phyloP scores from a whole-genome alignment of 2,797 vertebrate species.

The Hyperoplus immaculatus region DNA sequence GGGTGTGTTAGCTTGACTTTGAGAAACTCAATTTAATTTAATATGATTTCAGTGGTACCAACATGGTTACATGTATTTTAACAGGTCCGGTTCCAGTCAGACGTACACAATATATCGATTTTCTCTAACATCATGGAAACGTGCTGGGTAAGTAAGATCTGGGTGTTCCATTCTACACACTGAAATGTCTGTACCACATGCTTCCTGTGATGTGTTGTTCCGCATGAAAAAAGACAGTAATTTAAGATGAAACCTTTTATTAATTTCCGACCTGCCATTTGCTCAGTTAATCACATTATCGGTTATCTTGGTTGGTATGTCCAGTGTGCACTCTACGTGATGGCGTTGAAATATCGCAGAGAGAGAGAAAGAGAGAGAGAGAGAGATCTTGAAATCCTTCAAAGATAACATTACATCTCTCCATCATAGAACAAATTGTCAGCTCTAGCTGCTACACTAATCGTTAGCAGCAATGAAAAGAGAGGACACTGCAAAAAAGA shows the following conservation, averaged over 20 bases:
- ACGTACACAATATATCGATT: too few relatives aligned
- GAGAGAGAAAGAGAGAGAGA: slow-evolving; percentile 47
- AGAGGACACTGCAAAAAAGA: slow-evolving; percentile 42
- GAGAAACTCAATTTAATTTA: too few relatives aligned
- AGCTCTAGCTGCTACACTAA: slow-evolving; percentile 40
- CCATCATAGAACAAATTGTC: slow-evolving; percentile 39
- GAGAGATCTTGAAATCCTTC: slow-evolving; percentile 29
- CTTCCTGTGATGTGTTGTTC: slow-evolving; percentile 1
- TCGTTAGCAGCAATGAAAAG: slow-evolving; percentile 27
- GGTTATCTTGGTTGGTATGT: slow-evolving; percentile 40
- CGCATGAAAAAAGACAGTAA: slow-evolving; percentile 28
- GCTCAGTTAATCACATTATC: slow-evolving; percentile 52
- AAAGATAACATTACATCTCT: slow-evolving; percentile 42
- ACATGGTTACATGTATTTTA: too few relatives aligned
- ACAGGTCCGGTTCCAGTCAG: too few relatives aligned
- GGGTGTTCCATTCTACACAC: slow-evolving; percentile 9
- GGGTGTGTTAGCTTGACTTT: too few relatives aligned
- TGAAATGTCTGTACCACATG: slow-evolving; percentile 4
- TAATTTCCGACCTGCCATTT: slow-evolving; percentile 58
- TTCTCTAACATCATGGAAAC: too few relatives aligned
- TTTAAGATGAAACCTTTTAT: slow-evolving; percentile 35
- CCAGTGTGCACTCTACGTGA: slow-evolving; percentile 29
- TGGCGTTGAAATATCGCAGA: slow-evolving; percentile 5
- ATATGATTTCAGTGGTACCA: too few relatives aligned
- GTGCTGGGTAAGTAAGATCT: background rate